Conservation (phyloP, 2,888 invertebrate species). For the Drosophila meridiana region DNA sequence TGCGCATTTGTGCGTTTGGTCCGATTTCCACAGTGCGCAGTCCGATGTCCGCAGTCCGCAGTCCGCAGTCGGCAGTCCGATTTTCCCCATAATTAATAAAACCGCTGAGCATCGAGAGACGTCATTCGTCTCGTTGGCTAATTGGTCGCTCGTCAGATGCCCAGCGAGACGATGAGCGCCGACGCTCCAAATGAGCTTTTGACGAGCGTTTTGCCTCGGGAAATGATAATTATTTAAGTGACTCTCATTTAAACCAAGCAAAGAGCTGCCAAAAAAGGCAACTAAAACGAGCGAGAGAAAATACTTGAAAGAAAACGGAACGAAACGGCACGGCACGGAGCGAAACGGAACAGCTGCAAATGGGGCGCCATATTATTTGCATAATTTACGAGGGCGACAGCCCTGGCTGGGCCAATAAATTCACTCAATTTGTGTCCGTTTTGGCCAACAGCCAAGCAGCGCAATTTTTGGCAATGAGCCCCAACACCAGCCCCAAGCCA, state of each 20-base stretch:
- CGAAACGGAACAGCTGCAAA: slow-evolving; percentile 41
- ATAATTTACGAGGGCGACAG: slow-evolving; percentile 76
- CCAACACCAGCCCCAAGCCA: neutral
- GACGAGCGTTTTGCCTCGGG: slow-evolving; percentile 74
- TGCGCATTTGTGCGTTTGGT: slow-evolving; percentile 49
- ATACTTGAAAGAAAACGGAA: slow-evolving; percentile 4
- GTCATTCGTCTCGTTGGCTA: slow-evolving; percentile 68
- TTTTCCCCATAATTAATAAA: slow-evolving; percentile 75
- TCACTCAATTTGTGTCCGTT: slow-evolving; percentile 39
- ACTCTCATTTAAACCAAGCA: slow-evolving; percentile 56
- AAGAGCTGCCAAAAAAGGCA: slow-evolving; percentile 53
- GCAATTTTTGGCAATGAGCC: slow-evolving; percentile 33
- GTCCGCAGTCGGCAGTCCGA: slow-evolving; percentile 58
- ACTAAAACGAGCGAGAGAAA: slow-evolving; percentile 3
- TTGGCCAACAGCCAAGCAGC: slow-evolving; percentile 37
- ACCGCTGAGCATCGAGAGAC: slow-evolving; percentile 44
- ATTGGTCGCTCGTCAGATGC: slow-evolving; percentile 70
- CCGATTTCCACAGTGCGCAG: slow-evolving; percentile 54
- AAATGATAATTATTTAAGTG: slow-evolving; percentile 79
- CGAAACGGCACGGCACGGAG: slow-evolving; percentile 4
- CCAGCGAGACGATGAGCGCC: slow-evolving; percentile 17
- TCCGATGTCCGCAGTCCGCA: neutral
- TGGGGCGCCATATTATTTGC: slow-evolving; percentile 52
- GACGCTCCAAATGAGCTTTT: slow-evolving; percentile 71
- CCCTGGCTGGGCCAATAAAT: slow-evolving; percentile 67